Base-by-base conservation (phyloP, 2,113 vertebrate genomes). In the human (Homo sapiens) region DNA sequence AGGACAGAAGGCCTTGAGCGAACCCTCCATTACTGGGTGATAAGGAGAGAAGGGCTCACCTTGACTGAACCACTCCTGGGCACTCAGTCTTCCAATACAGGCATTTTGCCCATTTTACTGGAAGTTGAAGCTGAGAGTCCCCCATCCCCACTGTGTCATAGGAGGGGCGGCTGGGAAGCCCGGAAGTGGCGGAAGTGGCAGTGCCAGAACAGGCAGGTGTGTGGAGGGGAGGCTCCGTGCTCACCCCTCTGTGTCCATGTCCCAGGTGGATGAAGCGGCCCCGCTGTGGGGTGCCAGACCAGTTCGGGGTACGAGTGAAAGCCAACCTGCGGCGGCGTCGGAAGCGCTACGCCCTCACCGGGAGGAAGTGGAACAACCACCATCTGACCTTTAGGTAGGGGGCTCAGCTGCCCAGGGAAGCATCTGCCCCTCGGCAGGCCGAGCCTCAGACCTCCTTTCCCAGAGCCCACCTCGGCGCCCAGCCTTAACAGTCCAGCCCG, bases 251-350 rank as follows among this genome's bases (percentile, higher is more conserved):
- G 0, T 0, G 1, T 17, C 79, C 14, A 0, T 17, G 90, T 17
- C 13, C 78, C 94, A 99, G 99, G 95, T 99, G 99, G 97, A 99
- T 99, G 99, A 99, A 98, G 64, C 99, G 98, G 80, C 99, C 99
- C 32, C 99, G 99, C 68, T 99, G 99, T 2, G 99, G 99, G 52
- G 99, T 99, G 64, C 99, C 99, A 0, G 99, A 99, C 97, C 99
- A 99, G 97, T 99, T 98, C 30, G 98, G 99, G 4, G 98, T 98
- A 0, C 98, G 94, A 10, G 88, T 96, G 50, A 99, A 99, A 57
- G 98, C 98, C 25, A 98, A 98, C 10, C 98, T 98, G 83, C 98
- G 99, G 66, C 87, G 99, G 57, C 83, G 99, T 20, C 99, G 98
- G 97, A 99, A 99, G 85, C 99, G 99, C 78, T 99, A 99, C 0